Base-by-base conservation (phyloP, 2,113 vertebrate species). In the Platichthys flesus region DNA sequence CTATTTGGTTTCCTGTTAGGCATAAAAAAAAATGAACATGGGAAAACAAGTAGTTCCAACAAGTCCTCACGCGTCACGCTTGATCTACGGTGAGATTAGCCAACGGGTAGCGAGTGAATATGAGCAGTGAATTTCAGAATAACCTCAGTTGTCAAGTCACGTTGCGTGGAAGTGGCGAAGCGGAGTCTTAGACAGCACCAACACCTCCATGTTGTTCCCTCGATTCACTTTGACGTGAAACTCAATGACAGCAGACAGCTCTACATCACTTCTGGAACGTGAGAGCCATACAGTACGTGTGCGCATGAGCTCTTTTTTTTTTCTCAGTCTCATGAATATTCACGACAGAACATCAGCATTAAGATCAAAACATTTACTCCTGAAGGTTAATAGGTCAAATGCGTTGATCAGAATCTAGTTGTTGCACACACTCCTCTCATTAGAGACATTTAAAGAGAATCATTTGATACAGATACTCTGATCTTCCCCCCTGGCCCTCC, bases 321-420 rank as follows among this genome's bases (percentile, higher is more conserved):
- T 31, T 31, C 31, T 24, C 13, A 12, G 16, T 72, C 49, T 71
- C 59, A 63, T 90, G 65, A 42, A 90, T 93, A 90, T 91, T 89
- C 74, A 89, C 76, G 76, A 73, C 24, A 8, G 69, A 84, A 74
- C 76, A 67, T 68, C 80, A 74, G 72, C 65, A 57, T 73, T 5
- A 67, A 76, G 82, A 93, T 88, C 84, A 91, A 88, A 91, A 81
- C 74, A 40, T 74, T 79, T 82, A 75, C 79, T 85, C 73, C 74
- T 88, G 78, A 92, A 93, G 91, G 90, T 92, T 92, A 91, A 92
- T 89, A 77, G 89, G 91, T 93, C 92, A 93, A 93, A 92, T 67
- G 74, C 31, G 51, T 77, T 78, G 88, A 91, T 92, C 91, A 89
- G 66, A 90, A 89, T 83, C 71, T 76, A 67, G 87, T 90, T 93